Base-by-base conservation (phyloP, 2,113 vertebrate genomes). In the Pterophyllum scalare region DNA sequence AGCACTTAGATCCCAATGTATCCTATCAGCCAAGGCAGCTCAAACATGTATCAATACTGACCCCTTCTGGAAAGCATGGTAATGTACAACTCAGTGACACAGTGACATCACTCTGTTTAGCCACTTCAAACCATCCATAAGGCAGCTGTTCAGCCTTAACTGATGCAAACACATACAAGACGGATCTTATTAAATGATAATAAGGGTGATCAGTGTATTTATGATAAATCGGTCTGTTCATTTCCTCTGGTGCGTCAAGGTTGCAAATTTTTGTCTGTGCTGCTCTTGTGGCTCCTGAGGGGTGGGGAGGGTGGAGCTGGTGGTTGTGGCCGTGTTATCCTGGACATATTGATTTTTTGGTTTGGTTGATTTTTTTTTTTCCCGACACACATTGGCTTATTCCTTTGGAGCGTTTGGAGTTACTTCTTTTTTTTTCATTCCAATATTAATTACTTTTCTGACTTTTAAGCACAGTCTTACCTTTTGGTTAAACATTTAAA, bases 21-120 rank as follows among this genome's bases (percentile, higher is more conserved):
- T 19, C 52, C 46, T 24, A 28, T 57, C 3, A 83, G 72, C 15
- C 24, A 8, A 26, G 2, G 33, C 33, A 58, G 58, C 43, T 75
- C 17, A 87, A 82, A 67, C 38, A 46, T 89, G 82, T 12, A 52
- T 59, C 80, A 81, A 83, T 57, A 92, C 92, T 92, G 94, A 54
- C 92, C 87, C 87, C 91, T 79, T 49, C 77, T 94, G 94, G 94
- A 80, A 17, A 17, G 49, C 20, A 77, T 1, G 14, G 9, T 13
- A 6, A 52, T 2, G 43, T 89, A 57, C 92, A 90, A n/a, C 59
- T 79, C 11, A 6, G 26, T 33, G 26, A 57, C 31, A 4, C 28
- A 26, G 14, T 14, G 6, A 61, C 19, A 19, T 13, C 17, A 13
- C 1, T 52, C 28, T 33, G 2, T 17, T 22, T 1, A 19, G 35